These are phyloP conservation scores for Calliopum simillimum DNA, from an alignment of 2,888 invertebrate genomes.

Conservation along the genomic window DNA sequence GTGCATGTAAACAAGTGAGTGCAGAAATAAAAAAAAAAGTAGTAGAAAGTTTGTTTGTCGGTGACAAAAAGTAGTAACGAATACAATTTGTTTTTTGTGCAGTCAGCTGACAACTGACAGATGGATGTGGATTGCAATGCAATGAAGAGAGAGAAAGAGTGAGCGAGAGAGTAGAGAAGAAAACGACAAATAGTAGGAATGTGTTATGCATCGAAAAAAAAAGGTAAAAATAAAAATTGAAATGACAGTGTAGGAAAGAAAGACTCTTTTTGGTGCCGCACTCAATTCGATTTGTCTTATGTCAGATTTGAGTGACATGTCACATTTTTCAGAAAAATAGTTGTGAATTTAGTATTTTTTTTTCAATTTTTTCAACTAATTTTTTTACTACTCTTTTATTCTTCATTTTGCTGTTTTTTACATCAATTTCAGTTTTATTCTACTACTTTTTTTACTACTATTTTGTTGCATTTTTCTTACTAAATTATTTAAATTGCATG, in stretches of 20 bases:
- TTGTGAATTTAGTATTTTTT: too few species aligned
- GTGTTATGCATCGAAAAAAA: too few species aligned
- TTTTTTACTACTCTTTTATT: too few species aligned
- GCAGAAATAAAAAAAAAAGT: constrained; percentile 26
- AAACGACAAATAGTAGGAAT: neutral
- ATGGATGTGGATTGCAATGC: constrained; percentile 20
- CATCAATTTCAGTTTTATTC: neutral
- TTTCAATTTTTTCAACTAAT: too few species aligned
- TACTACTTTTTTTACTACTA: neutral
- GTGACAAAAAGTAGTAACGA: constrained; percentile 24
- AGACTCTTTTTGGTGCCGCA: constrained; percentile 34
- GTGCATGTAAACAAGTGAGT: neutral
- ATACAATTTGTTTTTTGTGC: constrained; percentile 22
- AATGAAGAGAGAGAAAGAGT: constrained; percentile 16
- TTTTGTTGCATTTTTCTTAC: neutral
- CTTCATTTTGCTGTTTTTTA: constrained; percentile 45
- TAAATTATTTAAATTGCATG: constrained; percentile 20
- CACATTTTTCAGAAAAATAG: constrained; percentile 32
- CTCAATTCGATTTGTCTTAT: constrained; percentile 61
- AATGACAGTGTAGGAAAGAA: neutral
- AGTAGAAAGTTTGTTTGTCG: constrained; percentile 34
- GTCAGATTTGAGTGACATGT: constrained; percentile 63
- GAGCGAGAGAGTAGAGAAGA: too few species aligned
- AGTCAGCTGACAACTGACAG: constrained; percentile 30
- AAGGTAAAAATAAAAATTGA: constrained; percentile 33